Evolutionary conservation across 2,888 invertebrate genomes (phyloP).

Genomic region (Rhagonycha lutea): DNA sequence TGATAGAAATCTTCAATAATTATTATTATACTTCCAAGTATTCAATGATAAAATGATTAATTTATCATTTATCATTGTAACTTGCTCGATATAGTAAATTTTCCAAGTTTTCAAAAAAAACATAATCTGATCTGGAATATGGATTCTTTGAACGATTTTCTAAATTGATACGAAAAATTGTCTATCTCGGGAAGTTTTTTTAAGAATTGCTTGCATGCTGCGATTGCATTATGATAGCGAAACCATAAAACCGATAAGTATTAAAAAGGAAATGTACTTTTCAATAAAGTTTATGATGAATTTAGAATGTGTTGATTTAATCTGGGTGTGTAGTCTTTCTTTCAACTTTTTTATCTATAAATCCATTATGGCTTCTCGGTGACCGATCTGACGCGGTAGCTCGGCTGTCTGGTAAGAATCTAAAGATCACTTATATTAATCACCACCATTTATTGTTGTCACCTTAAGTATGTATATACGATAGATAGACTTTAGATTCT

Average conservation of each 20-base stretch:
- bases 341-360: slow-evolving; percentile 2
- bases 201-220: background rate
- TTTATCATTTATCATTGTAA: background rate
- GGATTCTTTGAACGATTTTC: background rate
- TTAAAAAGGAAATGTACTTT: background rate
- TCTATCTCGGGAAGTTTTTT: background rate
- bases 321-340: background rate
- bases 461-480: slow-evolving; percentile 17
- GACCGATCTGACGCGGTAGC: slow-evolving; percentile 23
- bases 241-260: background rate
- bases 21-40: too few relatives aligned
- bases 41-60: too few relatives aligned
- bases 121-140: background rate
- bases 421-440: slow-evolving; percentile 28
- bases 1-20: too few relatives aligned
- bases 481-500: slow-evolving; percentile 20
- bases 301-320: background rate
- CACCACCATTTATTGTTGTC: slow-evolving; percentile 27
- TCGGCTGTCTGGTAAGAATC: slow-evolving; percentile 23
- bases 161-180: background rate
- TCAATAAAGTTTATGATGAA: background rate
- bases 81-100: background rate
- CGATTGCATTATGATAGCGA: background rate
- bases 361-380: slow-evolving; percentile 21
- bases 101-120: background rate